Conservation (phyloP, 2,888 invertebrate species). For the Philopedon plagiatum region DNA sequence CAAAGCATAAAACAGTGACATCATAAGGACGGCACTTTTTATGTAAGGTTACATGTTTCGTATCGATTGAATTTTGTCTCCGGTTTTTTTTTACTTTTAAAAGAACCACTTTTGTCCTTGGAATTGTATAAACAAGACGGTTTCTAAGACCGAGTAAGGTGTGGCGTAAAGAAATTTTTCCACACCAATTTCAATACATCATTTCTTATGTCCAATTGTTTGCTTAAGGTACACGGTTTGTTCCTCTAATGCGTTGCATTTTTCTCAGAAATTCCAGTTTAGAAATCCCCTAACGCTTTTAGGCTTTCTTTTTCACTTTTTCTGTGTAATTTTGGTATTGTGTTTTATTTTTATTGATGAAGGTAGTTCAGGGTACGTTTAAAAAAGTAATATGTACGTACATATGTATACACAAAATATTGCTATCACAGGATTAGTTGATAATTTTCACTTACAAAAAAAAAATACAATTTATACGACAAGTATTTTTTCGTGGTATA, state of each 20-base stretch:
- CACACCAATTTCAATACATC: conserved; percentile 23
- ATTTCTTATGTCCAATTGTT: conserved; percentile 38
- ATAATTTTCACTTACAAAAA: too few species aligned
- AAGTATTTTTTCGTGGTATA: too few species aligned
- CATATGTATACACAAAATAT: too few species aligned
- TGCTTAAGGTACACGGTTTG: conserved; percentile 24
- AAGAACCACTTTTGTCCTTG: neutral
- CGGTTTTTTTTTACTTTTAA: neutral
- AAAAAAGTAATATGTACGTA: too few species aligned
- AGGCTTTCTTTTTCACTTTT: neutral
- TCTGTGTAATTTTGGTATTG: too few species aligned
- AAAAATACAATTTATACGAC: too few species aligned
- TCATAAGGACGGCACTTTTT: neutral
- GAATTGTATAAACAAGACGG: neutral
- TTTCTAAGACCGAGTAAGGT: neutral
- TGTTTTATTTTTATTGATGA: too few species aligned
- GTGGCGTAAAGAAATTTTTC: conserved; percentile 5
- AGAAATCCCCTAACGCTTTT: neutral
- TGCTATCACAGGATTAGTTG: too few species aligned
- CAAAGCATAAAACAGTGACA: neutral
- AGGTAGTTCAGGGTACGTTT: too few species aligned
- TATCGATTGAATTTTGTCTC: neutral
- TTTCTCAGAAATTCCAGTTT: too few species aligned
- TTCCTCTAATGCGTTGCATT: conserved; percentile 6
- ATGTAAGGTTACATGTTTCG: neutral